phyloP scores from a whole-genome alignment of 2,113 vertebrate genomes.

The Microtus oregoni region DNA sequence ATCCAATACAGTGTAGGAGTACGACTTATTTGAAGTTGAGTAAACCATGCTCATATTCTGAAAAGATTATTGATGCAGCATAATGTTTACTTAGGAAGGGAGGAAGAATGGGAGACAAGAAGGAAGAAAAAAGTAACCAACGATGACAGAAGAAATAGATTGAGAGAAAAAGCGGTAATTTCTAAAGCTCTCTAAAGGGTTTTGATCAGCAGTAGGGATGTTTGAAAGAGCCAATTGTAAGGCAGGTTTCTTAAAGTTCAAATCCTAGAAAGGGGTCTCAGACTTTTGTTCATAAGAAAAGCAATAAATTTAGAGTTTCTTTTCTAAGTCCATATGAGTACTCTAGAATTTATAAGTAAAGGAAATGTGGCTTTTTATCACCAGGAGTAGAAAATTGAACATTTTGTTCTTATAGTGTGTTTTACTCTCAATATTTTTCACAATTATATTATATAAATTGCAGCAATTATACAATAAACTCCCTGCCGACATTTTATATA shows the following conservation, averaged over 20 bases:
- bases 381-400: background rate
- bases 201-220: background rate
- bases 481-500: background rate
- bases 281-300: background rate
- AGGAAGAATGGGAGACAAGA: background rate
- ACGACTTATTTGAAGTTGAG: background rate
- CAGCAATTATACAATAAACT: background rate
- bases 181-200: background rate
- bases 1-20: background rate
- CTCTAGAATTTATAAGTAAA: slow-evolving; percentile 14
- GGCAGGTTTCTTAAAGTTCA: background rate
- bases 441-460: slow-evolving; percentile 15
- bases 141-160: background rate
- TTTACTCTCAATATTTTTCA: background rate
- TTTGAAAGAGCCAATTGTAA: background rate
- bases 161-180: background rate
- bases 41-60: background rate
- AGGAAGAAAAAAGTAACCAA: background rate
- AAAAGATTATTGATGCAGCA: background rate
- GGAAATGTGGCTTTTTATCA: slow-evolving; percentile 7
- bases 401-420: background rate
- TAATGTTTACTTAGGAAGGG: background rate
- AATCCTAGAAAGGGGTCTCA: slow-evolving; percentile 8
- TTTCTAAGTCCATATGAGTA: background rate
- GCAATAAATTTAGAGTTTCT: background rate